A percentile compares a stretch with the other conserved stretches of the same genome.
Evolutionary conservation across 2,113 vertebrate species (phyloP).

Genomic region (Gallinago undulata): DNA sequence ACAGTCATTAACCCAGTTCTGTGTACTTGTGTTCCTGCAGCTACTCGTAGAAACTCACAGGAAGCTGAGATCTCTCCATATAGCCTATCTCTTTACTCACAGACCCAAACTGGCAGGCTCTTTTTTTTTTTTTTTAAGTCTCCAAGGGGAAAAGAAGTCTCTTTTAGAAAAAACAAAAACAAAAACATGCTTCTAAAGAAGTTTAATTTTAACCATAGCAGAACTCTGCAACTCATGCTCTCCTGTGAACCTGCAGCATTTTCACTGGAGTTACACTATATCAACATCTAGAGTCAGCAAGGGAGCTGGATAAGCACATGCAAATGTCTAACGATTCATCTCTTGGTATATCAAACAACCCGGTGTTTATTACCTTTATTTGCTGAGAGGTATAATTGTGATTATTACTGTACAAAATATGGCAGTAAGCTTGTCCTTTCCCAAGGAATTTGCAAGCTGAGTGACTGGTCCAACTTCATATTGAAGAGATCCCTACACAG

Average conservation of each 20-base stretch:
- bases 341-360: not conserved
- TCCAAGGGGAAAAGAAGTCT: not conserved
- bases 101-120: not conserved
- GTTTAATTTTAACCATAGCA: not conserved
- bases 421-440: not conserved
- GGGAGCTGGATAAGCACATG: not conserved
- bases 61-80: not conserved
- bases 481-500: not conserved
- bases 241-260: not conserved
- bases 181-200: not conserved
- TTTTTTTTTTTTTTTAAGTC: not conserved
- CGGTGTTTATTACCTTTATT: not conserved
- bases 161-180: not conserved
- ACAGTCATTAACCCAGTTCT: not conserved
- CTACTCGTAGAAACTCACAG: not conserved
- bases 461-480: not conserved
- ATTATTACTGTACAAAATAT: not conserved
- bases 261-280: not conserved
- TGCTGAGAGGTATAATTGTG: not conserved
- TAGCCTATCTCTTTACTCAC: not conserved
- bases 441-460: not conserved
- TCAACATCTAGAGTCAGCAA: not conserved
- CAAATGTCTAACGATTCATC: not conserved
- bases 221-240: not conserved
- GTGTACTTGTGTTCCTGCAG: not conserved